Percentiles rank a stretch among this genome's conserved stretches.
phyloP scores from a whole-genome alignment of 1,140 invertebrate species.

The Brachionus paranguensis region DNA sequence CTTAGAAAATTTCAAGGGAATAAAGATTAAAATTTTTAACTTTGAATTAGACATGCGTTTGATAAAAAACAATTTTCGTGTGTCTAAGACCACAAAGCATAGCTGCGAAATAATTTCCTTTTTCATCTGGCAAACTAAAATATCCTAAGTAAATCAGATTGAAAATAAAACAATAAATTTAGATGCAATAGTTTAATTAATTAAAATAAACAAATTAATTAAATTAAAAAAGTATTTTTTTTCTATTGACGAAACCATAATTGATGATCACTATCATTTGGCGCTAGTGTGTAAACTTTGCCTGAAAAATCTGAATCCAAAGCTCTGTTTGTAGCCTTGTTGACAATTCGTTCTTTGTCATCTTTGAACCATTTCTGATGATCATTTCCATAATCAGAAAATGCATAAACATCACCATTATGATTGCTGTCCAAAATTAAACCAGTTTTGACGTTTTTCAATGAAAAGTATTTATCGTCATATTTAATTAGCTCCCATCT shows the following conservation, averaged over 20 bases:
- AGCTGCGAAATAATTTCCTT: no score
- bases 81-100: background rate
- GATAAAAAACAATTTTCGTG: background rate
- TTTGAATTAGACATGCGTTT: background rate
- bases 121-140: no score
- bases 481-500: background rate
- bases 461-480: background rate
- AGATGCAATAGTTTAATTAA: background rate
- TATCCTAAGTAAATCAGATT: no score
- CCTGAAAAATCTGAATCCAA: background rate
- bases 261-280: conserved; percentile 8
- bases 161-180: no score
- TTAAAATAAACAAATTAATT: background rate
- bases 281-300: background rate
- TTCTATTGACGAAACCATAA: background rate
- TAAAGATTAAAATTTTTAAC: background rate
- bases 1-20: background rate
- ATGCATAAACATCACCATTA: background rate
- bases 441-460: background rate
- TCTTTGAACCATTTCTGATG: background rate
- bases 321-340: background rate
- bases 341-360: background rate
- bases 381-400: background rate
- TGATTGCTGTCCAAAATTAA: background rate
- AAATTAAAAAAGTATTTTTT: background rate